Evolutionary conservation across 2,113 vertebrate genomes (phyloP).

Genomic region (Lampris incognitus): DNA sequence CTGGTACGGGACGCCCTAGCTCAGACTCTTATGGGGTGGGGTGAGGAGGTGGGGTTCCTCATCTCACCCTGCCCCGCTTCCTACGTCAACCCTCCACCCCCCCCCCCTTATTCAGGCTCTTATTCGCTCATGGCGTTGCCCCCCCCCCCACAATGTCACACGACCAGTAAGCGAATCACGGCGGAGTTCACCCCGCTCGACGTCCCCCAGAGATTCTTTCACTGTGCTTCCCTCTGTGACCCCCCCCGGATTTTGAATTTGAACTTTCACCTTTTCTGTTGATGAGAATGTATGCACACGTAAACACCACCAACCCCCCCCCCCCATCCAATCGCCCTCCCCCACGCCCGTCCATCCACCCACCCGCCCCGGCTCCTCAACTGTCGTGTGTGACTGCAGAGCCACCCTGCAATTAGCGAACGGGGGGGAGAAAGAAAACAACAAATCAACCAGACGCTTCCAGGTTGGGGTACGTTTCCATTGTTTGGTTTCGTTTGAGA

Average conservation of each 20-base stretch:
- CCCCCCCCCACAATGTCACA: conserved; percentile 45
- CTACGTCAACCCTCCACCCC: conserved; percentile 5
- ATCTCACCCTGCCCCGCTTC: not conserved
- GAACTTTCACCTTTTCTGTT: conserved; percentile 65
- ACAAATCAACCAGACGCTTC: conserved; percentile 72
- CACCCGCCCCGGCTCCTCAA: conserved; percentile 17
- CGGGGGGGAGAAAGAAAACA: conserved; percentile 31
- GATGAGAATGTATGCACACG: conserved; percentile 74
- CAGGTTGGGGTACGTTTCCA: conserved; percentile 62
- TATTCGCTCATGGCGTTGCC: conserved; percentile 51
- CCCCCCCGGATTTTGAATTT: conserved; percentile 38
- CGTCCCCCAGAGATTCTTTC: conserved; percentile 70
- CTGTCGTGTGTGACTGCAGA: conserved; percentile 49
- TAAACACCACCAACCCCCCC: not conserved
- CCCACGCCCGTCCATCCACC: not conserved
- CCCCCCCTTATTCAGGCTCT: conserved; percentile 5
- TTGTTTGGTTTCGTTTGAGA: conserved; percentile 71
- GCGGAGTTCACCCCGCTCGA: conserved; percentile 45
- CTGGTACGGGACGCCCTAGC: conserved; percentile 22
- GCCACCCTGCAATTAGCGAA: conserved; percentile 59
- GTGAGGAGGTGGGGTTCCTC: conserved; percentile 15
- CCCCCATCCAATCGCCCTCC: not conserved
- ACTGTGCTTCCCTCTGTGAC: conserved; percentile 79
- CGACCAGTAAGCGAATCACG: conserved; percentile 57
- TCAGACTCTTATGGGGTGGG: conserved; percentile 46